Conservation (phyloP, 1,140 invertebrate species). For the Palaemon carinicauda region DNA sequence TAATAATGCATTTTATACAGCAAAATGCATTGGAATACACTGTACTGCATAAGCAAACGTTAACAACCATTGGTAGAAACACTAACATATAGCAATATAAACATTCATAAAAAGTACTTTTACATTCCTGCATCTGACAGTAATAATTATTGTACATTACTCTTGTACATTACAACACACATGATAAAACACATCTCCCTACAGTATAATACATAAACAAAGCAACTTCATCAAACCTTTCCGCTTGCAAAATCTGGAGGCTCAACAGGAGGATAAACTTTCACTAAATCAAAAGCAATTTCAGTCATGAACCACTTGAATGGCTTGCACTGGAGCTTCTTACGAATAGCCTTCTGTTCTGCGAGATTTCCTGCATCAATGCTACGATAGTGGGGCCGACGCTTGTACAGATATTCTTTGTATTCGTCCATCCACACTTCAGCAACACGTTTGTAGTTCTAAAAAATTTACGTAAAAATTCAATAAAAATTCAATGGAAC, state of each 20-base stretch:
- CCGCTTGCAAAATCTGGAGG: constrained; percentile 76
- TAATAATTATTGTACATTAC: background rate
- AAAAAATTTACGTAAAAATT: constrained; percentile 63
- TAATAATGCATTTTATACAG: too few relatives aligned
- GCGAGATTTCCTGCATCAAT: constrained; percentile 76
- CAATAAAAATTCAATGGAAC: too few relatives aligned
- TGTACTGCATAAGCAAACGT: too few relatives aligned
- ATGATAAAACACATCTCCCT: background rate
- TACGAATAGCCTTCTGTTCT: constrained; percentile 78
- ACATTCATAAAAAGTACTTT: too few relatives aligned
- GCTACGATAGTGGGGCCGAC: constrained; percentile 78
- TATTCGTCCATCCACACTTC: constrained; percentile 81
- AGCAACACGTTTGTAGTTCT: constrained; percentile 73
- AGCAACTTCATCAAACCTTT: constrained; percentile 56
- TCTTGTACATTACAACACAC: too few relatives aligned
- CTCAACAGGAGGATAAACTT: constrained; percentile 92
- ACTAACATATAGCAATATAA: too few relatives aligned
- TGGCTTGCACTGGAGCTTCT: constrained; percentile 83
- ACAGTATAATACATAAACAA: background rate
- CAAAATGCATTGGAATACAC: too few relatives aligned
- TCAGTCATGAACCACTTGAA: constrained; percentile 97
- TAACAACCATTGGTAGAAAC: too few relatives aligned
- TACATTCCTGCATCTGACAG: too few relatives aligned
- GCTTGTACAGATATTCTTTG: constrained; percentile 83
- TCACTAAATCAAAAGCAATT: constrained; percentile 89